Conservation (phyloP, 1,140 invertebrate genomes). For the Bombus fervidus region DNA sequence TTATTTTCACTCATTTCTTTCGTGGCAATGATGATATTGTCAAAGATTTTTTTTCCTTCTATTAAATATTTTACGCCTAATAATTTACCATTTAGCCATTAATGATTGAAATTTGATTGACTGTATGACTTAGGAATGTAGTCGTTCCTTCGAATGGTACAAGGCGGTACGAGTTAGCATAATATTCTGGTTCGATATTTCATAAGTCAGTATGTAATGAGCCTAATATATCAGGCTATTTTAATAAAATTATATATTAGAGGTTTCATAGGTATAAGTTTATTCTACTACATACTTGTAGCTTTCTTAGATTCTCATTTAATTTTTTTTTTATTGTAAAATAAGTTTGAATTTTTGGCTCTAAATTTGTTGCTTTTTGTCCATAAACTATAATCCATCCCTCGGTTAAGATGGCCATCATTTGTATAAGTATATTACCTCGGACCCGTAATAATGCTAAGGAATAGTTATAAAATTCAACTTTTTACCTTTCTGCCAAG, state of each 20-base stretch:
- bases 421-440: no score
- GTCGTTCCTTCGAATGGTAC: neutral
- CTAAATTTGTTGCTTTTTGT: no score
- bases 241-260: neutral
- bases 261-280: neutral
- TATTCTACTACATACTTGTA: neutral
- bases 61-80: no score
- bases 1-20: neutral
- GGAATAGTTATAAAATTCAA: no score
- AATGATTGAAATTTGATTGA: neutral
- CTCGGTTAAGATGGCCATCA: no score
- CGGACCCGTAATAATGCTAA: no score
- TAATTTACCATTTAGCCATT: no score
- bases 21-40: neutral
- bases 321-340: no score
- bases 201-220: neutral
- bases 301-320: neutral
- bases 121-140: neutral
- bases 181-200: neutral
- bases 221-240: neutral
- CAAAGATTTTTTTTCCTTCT: neutral
- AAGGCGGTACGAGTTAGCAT: neutral
- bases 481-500: no score
- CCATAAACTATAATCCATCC: no score
- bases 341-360: no score